These are phyloP conservation scores for Dendrophyllia cribrosa DNA, from an alignment of 64 coral and sea anemone species.

Conservation along the genomic window DNA sequence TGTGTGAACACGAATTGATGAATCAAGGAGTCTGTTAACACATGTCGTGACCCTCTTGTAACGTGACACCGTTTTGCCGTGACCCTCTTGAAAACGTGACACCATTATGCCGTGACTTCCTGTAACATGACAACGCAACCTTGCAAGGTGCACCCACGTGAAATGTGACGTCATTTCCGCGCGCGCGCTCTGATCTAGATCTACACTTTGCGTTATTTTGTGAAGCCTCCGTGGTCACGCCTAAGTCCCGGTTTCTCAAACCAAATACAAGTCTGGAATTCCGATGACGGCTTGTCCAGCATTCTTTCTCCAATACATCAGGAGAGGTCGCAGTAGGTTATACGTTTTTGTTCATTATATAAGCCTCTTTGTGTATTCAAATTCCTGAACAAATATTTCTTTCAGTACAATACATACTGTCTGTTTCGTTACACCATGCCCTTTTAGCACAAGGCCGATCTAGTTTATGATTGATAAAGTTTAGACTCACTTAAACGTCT, in stretches of 20 bases:
- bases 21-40: too few species aligned
- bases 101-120: not conserved
- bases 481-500: too few species aligned
- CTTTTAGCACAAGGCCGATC: too few species aligned
- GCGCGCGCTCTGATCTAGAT: not conserved
- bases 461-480: too few species aligned
- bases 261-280: conserved; percentile 7
- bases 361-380: not conserved
- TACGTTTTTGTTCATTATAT: not conserved
- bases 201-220: too few species aligned
- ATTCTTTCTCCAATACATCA: not conserved
- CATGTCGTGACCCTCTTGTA: not conserved
- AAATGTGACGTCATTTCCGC: not conserved
- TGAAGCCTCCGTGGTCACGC: too few species aligned
- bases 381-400: not conserved
- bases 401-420: not conserved
- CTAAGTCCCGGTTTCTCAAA: not conserved
- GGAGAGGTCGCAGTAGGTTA: not conserved
- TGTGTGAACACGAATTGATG: not conserved
- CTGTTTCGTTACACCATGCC: too few species aligned
- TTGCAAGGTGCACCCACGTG: not conserved
- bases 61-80: not conserved
- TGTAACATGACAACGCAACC: not conserved
- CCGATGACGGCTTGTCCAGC: not conserved
- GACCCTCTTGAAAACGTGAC: too few species aligned